Base-by-base conservation (phyloP, 2,888 invertebrate genomes). In the Meiosimyza decipiens region DNA sequence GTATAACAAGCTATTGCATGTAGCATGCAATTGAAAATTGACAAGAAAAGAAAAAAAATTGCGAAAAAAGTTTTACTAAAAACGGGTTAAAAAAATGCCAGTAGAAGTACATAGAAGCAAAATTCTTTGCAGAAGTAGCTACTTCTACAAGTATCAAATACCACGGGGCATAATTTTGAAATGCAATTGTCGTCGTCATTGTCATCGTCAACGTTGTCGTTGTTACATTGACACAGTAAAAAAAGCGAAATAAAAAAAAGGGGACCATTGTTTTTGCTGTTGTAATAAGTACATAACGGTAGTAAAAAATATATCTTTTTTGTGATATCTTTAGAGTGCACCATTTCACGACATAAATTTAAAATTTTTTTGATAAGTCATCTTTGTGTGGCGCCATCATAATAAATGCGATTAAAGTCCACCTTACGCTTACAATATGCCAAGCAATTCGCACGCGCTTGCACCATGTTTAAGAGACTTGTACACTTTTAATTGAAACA, bases 141-240 rank as follows among this genome's bases (percentile, higher is more conserved):
- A 15, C 15, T 62, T 5, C 40, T 40, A 40, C 40, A 40, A 40
- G 40, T 40, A 40, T 9, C 40, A 40, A 40, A n/a, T 57, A 16
- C 82, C 78, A 77, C 77, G 78, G 80, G 82, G 78, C 79, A 82
- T 81, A 72, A 82, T 80, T 80, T 78, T 73, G 76, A 80, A 81
- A 79, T 77, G 79, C 78, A 75, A 68, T 75, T 71, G 59, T 78
- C 71, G 71, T 40, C 52, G 64, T 64, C 15, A 62, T 47, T 40
- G 13, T 15, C 40, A 16, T 47, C 13, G 64, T 50, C 64, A 64
- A 64, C 15, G 47, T 47, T 40, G 7, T 15, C 40, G 47, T 40
- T 15, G 62, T 18, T 49, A 12, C 18, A 63, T 33, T 49, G 63
- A 63, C 63, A 49, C 15, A 40, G 16, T 18, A 6, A 63, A 47